These are phyloP conservation scores for Meleagris gallopavo DNA, from an alignment of 2,113 vertebrate genomes.

Conservation along the genomic window DNA sequence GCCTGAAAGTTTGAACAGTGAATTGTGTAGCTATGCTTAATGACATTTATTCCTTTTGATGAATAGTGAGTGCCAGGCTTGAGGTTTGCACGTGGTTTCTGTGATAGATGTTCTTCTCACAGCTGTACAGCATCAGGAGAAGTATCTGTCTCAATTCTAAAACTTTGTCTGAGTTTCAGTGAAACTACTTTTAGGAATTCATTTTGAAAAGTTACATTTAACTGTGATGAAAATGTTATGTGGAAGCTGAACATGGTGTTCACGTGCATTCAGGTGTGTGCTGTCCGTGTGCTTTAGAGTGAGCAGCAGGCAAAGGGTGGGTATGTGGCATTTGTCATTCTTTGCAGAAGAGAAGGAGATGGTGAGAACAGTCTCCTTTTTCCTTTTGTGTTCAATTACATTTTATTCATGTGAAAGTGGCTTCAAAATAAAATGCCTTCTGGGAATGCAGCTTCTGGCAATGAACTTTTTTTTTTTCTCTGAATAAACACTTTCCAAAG, in stretches of 20 bases:
- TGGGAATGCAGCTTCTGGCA: background rate
- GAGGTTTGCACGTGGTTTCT: background rate
- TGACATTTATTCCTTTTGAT: background rate
- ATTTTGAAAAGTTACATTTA: background rate
- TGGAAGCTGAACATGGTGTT: background rate
- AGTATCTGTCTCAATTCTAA: background rate
- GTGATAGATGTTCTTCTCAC: background rate
- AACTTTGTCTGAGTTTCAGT: background rate
- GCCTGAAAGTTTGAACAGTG: background rate
- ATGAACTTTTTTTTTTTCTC: background rate
- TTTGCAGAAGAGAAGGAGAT: background rate
- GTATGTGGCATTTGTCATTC: background rate
- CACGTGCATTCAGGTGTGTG: background rate
- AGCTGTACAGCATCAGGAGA: background rate
- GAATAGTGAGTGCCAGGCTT: background rate
- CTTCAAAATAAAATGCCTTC: background rate
- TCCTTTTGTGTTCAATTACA: background rate
- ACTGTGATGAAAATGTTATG: background rate
- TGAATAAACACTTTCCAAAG: background rate
- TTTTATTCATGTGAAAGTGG: background rate
- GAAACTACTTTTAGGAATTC: background rate
- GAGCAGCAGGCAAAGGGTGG: background rate
- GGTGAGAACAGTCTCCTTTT: background rate
- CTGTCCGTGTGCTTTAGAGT: background rate
- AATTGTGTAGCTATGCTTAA: background rate